Percentiles rank a stretch among this genome's conserved stretches.
These are phyloP conservation scores for Penaeus vannamei DNA, from an alignment of 1,140 invertebrate species.

Conservation along the genomic window DNA sequence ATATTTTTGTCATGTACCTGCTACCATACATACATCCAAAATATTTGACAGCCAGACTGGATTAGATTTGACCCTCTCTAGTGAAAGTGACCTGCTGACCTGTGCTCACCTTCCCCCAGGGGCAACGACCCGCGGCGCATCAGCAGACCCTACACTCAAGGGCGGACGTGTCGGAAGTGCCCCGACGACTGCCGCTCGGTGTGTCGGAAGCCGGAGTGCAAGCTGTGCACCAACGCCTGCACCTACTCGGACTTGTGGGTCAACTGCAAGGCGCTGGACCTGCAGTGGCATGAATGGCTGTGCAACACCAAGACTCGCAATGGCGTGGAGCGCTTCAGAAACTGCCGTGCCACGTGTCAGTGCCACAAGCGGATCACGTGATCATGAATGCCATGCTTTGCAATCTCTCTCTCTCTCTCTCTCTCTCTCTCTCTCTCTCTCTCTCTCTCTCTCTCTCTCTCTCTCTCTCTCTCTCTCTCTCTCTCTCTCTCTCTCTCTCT, in stretches of 20 bases:
- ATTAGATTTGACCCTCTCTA: too few species aligned
- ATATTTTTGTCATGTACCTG: too few species aligned
- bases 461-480: too few species aligned
- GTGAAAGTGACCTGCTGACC: too few species aligned
- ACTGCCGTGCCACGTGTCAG: slow-evolving; percentile 76
- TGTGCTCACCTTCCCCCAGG: slow-evolving; percentile 74
- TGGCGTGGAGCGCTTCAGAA: slow-evolving; percentile 62
- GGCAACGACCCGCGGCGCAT: slow-evolving; percentile 79
- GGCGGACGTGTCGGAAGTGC: slow-evolving; percentile 78
- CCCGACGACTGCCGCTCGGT: slow-evolving; percentile 76
- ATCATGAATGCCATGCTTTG: neutral
- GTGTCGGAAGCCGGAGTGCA: slow-evolving; percentile 72
- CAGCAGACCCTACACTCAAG: slow-evolving; percentile 79
- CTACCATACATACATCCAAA: too few species aligned
- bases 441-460: too few species aligned
- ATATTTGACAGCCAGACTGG: too few species aligned
- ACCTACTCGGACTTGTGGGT: slow-evolving; percentile 80
- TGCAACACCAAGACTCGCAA: slow-evolving; percentile 74
- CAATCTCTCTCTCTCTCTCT: too few species aligned
- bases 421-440: too few species aligned
- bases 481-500: too few species aligned
- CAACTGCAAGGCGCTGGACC: slow-evolving; percentile 80
- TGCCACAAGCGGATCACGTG: slow-evolving; percentile 73
- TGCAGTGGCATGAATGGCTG: slow-evolving; percentile 77
- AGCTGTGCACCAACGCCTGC: slow-evolving; percentile 84